Percentiles rank a stretch among this genome's conserved stretches.
These are phyloP conservation scores for Bolinopsis microptera DNA, from an alignment of 37 sponge, comb jelly and placozoan species.

Conservation along the genomic window DNA sequence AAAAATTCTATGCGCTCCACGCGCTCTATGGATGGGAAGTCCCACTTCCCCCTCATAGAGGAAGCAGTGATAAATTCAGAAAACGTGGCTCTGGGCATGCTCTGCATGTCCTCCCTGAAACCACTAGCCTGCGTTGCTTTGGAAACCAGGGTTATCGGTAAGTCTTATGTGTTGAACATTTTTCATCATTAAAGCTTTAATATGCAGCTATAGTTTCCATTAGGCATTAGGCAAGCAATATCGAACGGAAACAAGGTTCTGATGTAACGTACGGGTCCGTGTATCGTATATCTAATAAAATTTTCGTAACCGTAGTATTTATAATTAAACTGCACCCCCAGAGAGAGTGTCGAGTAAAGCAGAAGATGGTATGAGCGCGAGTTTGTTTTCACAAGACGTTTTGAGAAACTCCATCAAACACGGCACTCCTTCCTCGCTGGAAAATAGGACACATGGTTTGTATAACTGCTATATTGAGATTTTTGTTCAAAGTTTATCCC, in stretches of 20 bases:
- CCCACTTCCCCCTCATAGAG: conserved; percentile 56
- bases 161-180: too few species aligned
- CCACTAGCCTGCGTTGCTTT: conserved; percentile 18
- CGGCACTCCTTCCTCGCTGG: not conserved
- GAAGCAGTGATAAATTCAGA: conserved; percentile 9
- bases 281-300: too few species aligned
- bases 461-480: too few species aligned
- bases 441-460: too few species aligned
- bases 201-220: too few species aligned
- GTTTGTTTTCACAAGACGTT: conserved; percentile 28
- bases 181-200: too few species aligned
- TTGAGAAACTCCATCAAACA: not conserved
- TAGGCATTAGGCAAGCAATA: too few species aligned
- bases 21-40: conserved; percentile 4
- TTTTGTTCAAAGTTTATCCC: too few species aligned
- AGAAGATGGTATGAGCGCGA: conserved; percentile 39
- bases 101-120: conserved; percentile 38
- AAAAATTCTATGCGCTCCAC: conserved; percentile 39
- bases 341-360: not conserved
- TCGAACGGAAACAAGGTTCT: too few species aligned
- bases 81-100: conserved; percentile 24
- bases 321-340: too few species aligned
- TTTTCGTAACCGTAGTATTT: too few species aligned
- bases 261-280: too few species aligned
- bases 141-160: not conserved